These are phyloP conservation scores for Bothrops jararaca DNA, from an alignment of 2,113 vertebrate genomes.

Conservation along the genomic window DNA sequence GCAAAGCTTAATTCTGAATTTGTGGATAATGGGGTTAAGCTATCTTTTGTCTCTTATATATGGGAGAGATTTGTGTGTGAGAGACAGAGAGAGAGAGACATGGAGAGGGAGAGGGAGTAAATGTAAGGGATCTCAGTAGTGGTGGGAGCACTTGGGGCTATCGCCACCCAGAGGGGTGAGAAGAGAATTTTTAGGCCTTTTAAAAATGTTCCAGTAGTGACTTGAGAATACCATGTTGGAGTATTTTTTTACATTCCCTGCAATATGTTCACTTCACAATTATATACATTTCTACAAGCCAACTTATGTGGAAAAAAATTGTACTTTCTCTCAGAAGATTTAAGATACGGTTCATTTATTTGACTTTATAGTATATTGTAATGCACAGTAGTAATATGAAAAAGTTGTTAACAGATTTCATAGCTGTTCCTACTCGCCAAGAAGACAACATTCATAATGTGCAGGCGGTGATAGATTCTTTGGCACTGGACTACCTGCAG, in stretches of 20 bases:
- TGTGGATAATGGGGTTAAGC: background rate
- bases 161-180: background rate
- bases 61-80: background rate
- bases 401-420: conserved; percentile 75
- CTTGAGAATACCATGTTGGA: background rate
- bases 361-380: background rate
- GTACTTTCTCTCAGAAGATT: background rate
- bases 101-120: background rate
- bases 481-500: conserved; percentile 95
- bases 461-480: conserved; percentile 92
- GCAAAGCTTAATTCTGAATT: background rate
- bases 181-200: background rate
- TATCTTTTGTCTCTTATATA: background rate
- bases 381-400: background rate
- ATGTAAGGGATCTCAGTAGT: background rate
- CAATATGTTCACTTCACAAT: background rate
- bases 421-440: conserved; percentile 76
- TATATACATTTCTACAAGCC: background rate
- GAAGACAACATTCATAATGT: conserved; percentile 91
- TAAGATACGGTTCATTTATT: background rate
- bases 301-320: background rate
- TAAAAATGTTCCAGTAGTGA: background rate
- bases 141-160: background rate
- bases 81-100: too few relatives aligned
- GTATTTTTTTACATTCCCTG: background rate